Conservation (phyloP, 2,888 invertebrate genomes). For the Apotomis turbidana region DNA sequence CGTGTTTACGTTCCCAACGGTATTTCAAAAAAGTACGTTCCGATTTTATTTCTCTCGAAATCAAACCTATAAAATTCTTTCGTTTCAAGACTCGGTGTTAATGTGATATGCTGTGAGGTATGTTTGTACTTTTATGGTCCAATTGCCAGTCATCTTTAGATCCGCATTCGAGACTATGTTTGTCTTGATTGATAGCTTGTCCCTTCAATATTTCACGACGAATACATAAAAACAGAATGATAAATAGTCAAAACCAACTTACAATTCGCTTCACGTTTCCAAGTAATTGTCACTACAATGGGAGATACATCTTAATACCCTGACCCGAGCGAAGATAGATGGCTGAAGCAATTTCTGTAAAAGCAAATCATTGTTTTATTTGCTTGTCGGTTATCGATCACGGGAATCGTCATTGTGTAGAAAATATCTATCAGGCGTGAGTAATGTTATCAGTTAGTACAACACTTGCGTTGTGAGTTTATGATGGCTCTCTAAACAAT, state of each 20-base stretch:
- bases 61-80: too few species aligned
- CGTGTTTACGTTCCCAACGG: too few species aligned
- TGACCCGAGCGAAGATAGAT: conserved; percentile 39
- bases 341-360: conserved; percentile 43
- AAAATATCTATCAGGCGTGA: conserved; percentile 43
- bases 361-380: conserved; percentile 56
- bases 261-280: background rate
- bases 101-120: too few species aligned
- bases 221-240: conserved; percentile 18
- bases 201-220: conserved; percentile 9
- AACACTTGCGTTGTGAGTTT: conserved; percentile 31
- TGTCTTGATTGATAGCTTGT: conserved; percentile 22
- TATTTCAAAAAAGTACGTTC: too few species aligned
- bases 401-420: conserved; percentile 37
- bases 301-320: conserved; percentile 41
- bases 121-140: background rate
- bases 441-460: conserved; percentile 48
- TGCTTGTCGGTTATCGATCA: conserved; percentile 51
- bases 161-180: background rate
- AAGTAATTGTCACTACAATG: conserved; percentile 29
- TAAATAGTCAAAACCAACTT: conserved; percentile 9
- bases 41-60: too few species aligned
- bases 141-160: background rate
- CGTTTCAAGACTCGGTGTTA: too few species aligned
- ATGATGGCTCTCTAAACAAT: conserved; percentile 29